Conservation (phyloP, 2,797 vertebrate species). For the Halcyon leucocephala region DNA sequence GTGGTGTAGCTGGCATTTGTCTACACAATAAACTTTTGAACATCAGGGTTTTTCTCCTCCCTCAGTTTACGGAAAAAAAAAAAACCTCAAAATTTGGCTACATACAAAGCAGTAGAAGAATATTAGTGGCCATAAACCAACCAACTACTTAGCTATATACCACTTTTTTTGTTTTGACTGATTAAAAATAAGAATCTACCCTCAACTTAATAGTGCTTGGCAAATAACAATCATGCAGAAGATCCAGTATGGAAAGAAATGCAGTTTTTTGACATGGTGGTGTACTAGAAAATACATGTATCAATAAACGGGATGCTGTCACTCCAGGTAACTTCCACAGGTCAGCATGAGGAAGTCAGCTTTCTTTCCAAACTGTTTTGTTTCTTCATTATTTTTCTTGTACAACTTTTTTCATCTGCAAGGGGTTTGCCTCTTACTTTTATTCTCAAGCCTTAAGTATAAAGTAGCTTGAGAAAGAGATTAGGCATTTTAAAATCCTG, state of each 20-base stretch:
- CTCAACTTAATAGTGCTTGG: background rate
- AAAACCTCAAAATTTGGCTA: background rate
- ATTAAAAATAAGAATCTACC: background rate
- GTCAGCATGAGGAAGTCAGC: background rate
- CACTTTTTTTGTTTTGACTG: background rate
- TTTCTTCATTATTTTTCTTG: background rate
- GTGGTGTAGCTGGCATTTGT: background rate
- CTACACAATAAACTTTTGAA: background rate
- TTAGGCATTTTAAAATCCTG: background rate
- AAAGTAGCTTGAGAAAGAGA: background rate
- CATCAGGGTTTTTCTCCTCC: fast-evolving
- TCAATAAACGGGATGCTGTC: background rate
- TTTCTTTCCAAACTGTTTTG: background rate
- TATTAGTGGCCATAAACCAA: background rate
- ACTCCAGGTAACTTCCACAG: background rate
- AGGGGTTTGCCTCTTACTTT: background rate
- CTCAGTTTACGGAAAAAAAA: background rate
- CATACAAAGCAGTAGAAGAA: background rate
- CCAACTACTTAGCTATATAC: background rate
- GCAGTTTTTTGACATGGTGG: background rate
- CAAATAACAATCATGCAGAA: background rate
- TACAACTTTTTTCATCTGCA: background rate
- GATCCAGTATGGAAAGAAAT: background rate
- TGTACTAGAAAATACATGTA: background rate
- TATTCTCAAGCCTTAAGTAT: background rate